These are phyloP conservation scores for Decapterus maruadsi DNA, from an alignment of 2,797 vertebrate genomes.

Conservation along the genomic window DNA sequence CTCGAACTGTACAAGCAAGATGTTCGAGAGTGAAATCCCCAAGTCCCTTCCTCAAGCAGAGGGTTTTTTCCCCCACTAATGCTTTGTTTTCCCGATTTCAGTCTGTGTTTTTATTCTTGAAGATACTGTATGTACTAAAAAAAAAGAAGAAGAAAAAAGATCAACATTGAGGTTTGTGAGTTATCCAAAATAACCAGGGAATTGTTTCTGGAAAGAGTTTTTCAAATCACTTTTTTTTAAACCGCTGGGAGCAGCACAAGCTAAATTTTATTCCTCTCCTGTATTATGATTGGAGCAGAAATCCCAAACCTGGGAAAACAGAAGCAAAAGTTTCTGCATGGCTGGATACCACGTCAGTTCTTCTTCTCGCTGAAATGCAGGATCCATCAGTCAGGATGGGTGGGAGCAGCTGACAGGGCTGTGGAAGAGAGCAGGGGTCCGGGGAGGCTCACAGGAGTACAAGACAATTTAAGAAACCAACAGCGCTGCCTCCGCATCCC, in stretches of 20 bases:
- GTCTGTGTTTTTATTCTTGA: not conserved
- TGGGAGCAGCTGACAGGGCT: constrained; percentile 11
- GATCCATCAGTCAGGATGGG: constrained; percentile 5
- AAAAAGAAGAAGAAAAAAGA: not conserved
- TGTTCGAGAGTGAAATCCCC: constrained; percentile 13
- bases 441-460: constrained; percentile 9
- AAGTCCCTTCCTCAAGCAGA: constrained; percentile 9
- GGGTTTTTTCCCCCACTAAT: not conserved
- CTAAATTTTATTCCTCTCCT: not conserved
- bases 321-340: not conserved
- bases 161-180: constrained; percentile 2
- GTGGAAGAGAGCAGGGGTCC: not conserved
- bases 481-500: constrained; percentile 15
- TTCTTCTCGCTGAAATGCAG: not conserved
- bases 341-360: not conserved
- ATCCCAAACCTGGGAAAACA: not conserved
- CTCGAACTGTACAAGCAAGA: constrained; percentile 2
- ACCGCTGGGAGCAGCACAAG: not conserved
- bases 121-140: too few relatives aligned
- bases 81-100: constrained; percentile 11
- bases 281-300: not conserved
- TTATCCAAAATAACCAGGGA: constrained; percentile 26
- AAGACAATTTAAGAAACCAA: constrained; percentile 7
- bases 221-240: not conserved
- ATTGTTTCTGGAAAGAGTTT: constrained; percentile 9